A percentile compares a stretch with the other conserved stretches of the same genome.
These are phyloP conservation scores for Cephus rjabovi DNA, from an alignment of 2,888 invertebrate genomes.

Conservation along the genomic window DNA sequence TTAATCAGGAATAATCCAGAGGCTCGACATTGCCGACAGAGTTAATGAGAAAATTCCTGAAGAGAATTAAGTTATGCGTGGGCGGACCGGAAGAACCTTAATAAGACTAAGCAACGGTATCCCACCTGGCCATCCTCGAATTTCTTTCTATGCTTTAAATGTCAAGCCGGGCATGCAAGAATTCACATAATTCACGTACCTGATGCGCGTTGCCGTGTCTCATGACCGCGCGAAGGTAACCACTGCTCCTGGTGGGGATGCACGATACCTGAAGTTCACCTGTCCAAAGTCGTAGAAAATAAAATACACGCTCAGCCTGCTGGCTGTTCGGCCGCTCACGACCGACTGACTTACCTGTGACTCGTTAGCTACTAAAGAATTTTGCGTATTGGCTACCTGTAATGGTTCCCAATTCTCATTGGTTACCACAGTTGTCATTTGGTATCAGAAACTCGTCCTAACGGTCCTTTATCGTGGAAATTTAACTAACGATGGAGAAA, in stretches of 20 bases:
- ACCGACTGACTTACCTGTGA: background rate
- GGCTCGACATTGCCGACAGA: background rate
- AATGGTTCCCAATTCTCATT: background rate
- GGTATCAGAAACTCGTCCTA: background rate
- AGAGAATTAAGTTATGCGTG: background rate
- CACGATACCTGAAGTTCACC: conserved; percentile 2
- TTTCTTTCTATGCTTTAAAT: background rate
- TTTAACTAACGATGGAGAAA: background rate
- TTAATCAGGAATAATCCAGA: background rate
- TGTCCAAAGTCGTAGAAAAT: conserved; percentile 4
- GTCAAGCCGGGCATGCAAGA: background rate
- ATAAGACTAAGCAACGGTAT: background rate
- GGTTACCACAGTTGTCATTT: background rate
- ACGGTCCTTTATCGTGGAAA: background rate
- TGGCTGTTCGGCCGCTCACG: background rate
- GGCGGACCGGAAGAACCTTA: background rate
- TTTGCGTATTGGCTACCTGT: background rate
- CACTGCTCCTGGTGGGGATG: background rate
- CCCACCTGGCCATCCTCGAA: background rate
- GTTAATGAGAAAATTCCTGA: background rate
- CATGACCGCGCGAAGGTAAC: conserved; percentile 38
- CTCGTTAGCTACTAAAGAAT: background rate
- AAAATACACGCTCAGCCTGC: background rate
- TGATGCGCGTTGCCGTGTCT: conserved; percentile 45
- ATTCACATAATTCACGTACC: conserved; percentile 32